Conservation (phyloP, 2,888 invertebrate species). For the Tholera decimalis region DNA sequence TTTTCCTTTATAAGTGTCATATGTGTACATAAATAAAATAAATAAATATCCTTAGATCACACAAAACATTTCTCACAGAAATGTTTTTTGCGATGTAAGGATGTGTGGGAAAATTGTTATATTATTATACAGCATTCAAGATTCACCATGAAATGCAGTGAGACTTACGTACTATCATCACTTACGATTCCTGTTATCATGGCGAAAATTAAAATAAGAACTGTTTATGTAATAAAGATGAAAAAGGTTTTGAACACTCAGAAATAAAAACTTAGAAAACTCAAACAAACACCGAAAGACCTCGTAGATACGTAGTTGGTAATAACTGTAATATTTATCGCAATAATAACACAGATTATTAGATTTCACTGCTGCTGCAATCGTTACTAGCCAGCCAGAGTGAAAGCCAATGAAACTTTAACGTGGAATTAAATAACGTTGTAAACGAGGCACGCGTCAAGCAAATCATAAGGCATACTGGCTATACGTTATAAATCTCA, state of each 20-base stretch:
- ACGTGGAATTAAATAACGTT: slow-evolving; percentile 72
- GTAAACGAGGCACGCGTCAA: slow-evolving; percentile 76
- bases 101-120: too few species aligned
- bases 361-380: slow-evolving; percentile 65
- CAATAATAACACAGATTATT: slow-evolving; percentile 63
- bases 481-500: slow-evolving; percentile 89
- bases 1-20: too few species aligned
- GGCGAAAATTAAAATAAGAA: not conserved
- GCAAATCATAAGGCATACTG: slow-evolving; percentile 85
- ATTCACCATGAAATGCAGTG: not conserved
- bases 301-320: slow-evolving; percentile 45
- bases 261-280: slow-evolving; percentile 5
- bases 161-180: too few species aligned
- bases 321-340: slow-evolving; percentile 53
- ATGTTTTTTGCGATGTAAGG: too few species aligned
- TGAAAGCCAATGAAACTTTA: slow-evolving; percentile 78
- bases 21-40: too few species aligned
- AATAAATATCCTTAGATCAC: too few species aligned
- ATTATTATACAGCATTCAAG: too few species aligned
- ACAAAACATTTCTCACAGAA: too few species aligned
- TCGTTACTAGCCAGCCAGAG: slow-evolving; percentile 66
- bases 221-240: not conserved
- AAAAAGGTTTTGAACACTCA: slow-evolving; percentile 22
- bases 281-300: slow-evolving; percentile 64
- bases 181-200: too few species aligned